phyloP scores from a whole-genome alignment of 2,888 invertebrate species.

The Xylota sylvarum region DNA sequence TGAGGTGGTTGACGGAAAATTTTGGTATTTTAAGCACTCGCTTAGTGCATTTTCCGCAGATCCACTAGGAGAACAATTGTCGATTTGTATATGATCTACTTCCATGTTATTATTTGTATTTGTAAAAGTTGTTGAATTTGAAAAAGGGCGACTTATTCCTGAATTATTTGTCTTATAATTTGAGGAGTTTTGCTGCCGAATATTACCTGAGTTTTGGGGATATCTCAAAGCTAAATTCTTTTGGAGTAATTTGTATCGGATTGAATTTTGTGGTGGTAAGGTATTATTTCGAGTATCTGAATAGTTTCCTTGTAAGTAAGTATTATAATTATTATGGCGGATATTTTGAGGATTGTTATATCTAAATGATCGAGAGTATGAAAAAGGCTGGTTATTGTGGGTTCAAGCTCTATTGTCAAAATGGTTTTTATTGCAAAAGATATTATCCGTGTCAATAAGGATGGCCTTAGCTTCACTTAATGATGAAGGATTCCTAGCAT shows the following conservation, averaged over 20 bases:
- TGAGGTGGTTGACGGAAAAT: slow-evolving; percentile 17
- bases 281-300: background rate
- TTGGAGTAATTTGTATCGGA: background rate
- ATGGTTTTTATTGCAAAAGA: slow-evolving; percentile 14
- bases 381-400: too few species aligned
- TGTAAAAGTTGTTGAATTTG: slow-evolving; percentile 5
- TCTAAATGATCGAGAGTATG: background rate
- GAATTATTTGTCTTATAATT: slow-evolving; percentile 7
- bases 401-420: background rate
- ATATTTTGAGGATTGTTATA: slow-evolving; percentile 7
- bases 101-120: slow-evolving; percentile 29
- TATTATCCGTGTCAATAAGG: slow-evolving; percentile 28
- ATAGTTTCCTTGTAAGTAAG: background rate
- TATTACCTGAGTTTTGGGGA: slow-evolving; percentile 11
- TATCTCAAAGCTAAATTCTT: slow-evolving; percentile 14
- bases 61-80: background rate
- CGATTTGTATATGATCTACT: slow-evolving; percentile 10
- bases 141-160: slow-evolving; percentile 1
- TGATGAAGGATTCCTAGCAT: slow-evolving; percentile 16
- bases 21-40: background rate
- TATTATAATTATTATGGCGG: background rate
- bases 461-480: slow-evolving; percentile 29
- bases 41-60: background rate
- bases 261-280: background rate
- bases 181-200: slow-evolving; percentile 8